Conservation (phyloP, 2,113 vertebrate species). For the Trematocara macrostoma region DNA sequence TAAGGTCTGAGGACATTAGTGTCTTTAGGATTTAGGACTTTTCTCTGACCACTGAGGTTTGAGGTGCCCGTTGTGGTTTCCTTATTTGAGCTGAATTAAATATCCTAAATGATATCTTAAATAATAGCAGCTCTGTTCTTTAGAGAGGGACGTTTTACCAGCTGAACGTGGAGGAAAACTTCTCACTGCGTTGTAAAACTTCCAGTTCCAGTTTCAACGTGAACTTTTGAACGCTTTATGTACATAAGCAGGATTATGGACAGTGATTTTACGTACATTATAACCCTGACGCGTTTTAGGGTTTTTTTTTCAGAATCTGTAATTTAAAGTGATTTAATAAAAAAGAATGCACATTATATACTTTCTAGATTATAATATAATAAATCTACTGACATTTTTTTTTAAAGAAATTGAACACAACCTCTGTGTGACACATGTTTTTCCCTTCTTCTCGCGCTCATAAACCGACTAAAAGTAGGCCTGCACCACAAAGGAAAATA, state of each 20-base stretch:
- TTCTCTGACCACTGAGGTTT: background rate
- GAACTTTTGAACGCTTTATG: background rate
- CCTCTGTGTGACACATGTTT: conserved; percentile 5
- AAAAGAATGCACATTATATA: background rate
- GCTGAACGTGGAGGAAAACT: background rate
- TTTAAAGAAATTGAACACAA: background rate
- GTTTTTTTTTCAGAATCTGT: background rate
- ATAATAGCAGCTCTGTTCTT: background rate
- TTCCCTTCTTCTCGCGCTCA: background rate
- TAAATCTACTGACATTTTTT: background rate
- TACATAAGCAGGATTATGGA: no score
- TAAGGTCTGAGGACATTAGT: conserved; percentile 40
- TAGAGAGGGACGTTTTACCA: background rate
- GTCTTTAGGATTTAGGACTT: conserved; percentile 39
- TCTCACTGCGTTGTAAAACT: background rate
- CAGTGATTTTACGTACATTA: background rate
- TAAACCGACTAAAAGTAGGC: conserved; percentile 14
- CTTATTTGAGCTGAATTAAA: background rate
- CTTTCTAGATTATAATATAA: background rate
- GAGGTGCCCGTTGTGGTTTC: background rate
- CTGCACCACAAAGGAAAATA: background rate
- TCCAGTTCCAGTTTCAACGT: background rate
- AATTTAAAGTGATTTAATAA: background rate
- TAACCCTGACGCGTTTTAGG: background rate
- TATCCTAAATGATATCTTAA: background rate